A percentile compares a stretch with the other conserved stretches of the same genome.
phyloP scores from a whole-genome alignment of 2,888 invertebrate species.

The Caenorhabditis panamensis region DNA sequence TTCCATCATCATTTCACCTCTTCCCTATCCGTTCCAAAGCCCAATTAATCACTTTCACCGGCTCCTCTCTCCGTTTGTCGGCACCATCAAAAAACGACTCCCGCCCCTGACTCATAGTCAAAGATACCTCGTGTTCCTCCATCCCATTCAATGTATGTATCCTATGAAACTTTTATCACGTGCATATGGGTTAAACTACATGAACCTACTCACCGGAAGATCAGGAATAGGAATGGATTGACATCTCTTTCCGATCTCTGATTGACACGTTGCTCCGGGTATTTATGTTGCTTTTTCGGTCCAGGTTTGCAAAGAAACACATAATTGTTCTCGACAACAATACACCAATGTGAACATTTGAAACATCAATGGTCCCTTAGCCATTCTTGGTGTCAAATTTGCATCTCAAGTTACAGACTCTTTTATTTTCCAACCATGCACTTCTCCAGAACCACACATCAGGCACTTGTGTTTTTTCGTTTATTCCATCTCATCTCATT shows the following conservation, averaged over 20 bases:
- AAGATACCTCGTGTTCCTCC: background rate
- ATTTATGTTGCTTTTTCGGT: background rate
- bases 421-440: background rate
- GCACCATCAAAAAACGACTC: background rate
- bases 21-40: background rate
- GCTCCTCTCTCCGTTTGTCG: background rate
- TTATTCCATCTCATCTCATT: background rate
- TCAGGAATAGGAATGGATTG: background rate
- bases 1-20: background rate
- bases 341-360: background rate
- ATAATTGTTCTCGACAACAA: constrained; percentile 3
- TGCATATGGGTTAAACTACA: too few species aligned
- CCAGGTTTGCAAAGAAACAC: background rate
- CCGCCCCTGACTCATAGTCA: too few species aligned
- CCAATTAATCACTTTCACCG: constrained; percentile 14
- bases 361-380: too few species aligned
- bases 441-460: background rate
- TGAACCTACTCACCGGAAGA: background rate
- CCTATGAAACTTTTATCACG: constrained; percentile 7
- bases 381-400: background rate
- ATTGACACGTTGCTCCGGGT: constrained; percentile 1
- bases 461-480: background rate
- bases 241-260: background rate
- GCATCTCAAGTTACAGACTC: constrained; percentile 16
- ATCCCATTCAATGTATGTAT: background rate